Evolutionary conservation across 2,113 vertebrate species (phyloP).

Genomic region (Siniperca knerii): DNA sequence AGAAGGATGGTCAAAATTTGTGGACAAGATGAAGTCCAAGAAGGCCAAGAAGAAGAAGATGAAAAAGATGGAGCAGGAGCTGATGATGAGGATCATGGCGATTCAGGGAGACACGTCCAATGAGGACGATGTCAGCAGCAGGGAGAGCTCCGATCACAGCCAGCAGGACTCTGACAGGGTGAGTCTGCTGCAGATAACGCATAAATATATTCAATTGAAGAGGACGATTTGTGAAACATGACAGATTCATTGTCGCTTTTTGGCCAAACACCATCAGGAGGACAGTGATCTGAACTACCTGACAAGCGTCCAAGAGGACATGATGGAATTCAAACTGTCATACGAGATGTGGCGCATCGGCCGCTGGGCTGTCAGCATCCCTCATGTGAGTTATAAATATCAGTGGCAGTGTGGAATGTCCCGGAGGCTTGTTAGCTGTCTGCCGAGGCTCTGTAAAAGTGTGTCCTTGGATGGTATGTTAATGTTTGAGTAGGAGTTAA

Average conservation of each 20-base stretch:
- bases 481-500: constrained; percentile 36
- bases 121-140: constrained; percentile 53
- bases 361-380: constrained; percentile 81
- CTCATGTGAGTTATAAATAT: constrained; percentile 77
- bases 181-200: constrained; percentile 20
- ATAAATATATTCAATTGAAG: background rate
- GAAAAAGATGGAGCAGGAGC: constrained; percentile 64
- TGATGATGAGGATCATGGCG: constrained; percentile 33
- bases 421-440: constrained; percentile 47
- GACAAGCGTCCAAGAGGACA: constrained; percentile 76
- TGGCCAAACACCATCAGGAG: constrained; percentile 66
- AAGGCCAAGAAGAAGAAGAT: constrained; percentile 75
- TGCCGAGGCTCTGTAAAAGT: constrained; percentile 38
- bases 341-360: constrained; percentile 86
- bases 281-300: constrained; percentile 73
- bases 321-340: constrained; percentile 84
- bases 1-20: constrained; percentile 72
- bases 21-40: constrained; percentile 76
- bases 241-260: constrained; percentile 36
- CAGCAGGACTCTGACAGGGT: constrained; percentile 74
- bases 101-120: constrained; percentile 14
- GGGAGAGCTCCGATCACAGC: constrained; percentile 59
- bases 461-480: constrained; percentile 51
- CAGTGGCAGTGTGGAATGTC: constrained; percentile 42
- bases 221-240: constrained; percentile 17